Percentiles rank a stretch among this genome's conserved stretches.
Conservation (phyloP, 2,113 vertebrate genomes). For the Tachycineta bicolor region DNA sequence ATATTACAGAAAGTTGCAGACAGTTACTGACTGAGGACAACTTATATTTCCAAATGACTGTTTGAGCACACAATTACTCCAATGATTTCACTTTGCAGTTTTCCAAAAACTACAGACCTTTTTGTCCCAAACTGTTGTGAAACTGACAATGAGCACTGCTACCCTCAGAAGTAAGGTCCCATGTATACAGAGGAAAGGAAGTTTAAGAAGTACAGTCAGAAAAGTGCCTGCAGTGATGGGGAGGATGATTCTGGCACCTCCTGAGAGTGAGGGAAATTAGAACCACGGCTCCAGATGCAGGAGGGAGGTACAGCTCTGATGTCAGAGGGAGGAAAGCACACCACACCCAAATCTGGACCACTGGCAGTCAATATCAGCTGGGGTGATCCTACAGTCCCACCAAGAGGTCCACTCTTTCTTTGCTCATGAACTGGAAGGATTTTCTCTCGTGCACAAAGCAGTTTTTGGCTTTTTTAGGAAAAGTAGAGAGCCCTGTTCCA, state of each 20-base stretch:
- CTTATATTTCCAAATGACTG: background rate
- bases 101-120: background rate
- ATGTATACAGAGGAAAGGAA: rapidly evolving
- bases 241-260: background rate
- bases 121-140: background rate
- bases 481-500: background rate
- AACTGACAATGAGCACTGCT: background rate
- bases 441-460: background rate
- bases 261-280: background rate
- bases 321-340: background rate
- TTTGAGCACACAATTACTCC: background rate
- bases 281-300: background rate
- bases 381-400: background rate
- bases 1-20: background rate
- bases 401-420: background rate
- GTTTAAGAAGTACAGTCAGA: background rate
- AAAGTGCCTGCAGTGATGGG: background rate
- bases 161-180: background rate
- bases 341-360: background rate
- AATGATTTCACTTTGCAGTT: background rate
- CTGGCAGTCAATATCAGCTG: background rate
- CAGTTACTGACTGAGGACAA: background rate
- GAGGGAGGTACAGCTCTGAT: background rate
- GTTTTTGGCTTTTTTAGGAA: background rate
- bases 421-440: background rate